Conservation (phyloP, 2,888 invertebrate genomes). For the Acrobeloides nanus region DNA sequence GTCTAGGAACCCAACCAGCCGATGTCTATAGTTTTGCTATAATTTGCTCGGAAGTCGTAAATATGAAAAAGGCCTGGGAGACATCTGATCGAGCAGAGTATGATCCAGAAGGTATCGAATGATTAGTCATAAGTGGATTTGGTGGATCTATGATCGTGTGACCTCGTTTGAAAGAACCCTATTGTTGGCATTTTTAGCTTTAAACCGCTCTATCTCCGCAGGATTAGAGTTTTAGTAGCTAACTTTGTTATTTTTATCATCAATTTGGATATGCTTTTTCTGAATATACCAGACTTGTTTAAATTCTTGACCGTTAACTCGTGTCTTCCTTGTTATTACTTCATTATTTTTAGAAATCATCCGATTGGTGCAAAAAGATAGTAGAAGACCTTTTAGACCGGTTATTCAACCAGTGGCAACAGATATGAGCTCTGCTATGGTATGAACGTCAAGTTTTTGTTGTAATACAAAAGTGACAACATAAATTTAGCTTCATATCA, state of each 20-base stretch:
- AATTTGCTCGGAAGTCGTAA: constrained; percentile 14
- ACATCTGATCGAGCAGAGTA: no score
- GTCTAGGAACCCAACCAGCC: constrained; percentile 25
- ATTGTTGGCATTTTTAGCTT: no score
- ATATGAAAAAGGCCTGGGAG: constrained; percentile 33
- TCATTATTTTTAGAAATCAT: constrained; percentile 29
- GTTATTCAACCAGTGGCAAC: constrained; percentile 16
- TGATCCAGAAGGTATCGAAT: constrained; percentile 27
- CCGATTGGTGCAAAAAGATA: constrained; percentile 41
- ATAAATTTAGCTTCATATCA: constrained; percentile 34
- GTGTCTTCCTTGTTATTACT: no score
- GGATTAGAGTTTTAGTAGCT: no score
- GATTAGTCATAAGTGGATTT: constrained; percentile 41
- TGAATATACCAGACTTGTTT: no score
- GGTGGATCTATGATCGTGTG: no score
- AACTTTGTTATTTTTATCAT: no score
- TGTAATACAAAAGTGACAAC: background rate
- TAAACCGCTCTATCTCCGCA: no score
- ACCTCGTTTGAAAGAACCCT: background rate
- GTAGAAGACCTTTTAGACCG: constrained; percentile 13
- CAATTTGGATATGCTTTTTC: no score
- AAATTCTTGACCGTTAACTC: no score
- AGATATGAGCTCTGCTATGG: constrained; percentile 40
- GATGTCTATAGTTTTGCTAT: constrained; percentile 40
- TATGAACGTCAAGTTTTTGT: constrained; percentile 11